Percentiles rank a stretch among this genome's conserved stretches.
Conservation (phyloP, 2,888 invertebrate species). For the Pyrocoelia pectoralis region DNA sequence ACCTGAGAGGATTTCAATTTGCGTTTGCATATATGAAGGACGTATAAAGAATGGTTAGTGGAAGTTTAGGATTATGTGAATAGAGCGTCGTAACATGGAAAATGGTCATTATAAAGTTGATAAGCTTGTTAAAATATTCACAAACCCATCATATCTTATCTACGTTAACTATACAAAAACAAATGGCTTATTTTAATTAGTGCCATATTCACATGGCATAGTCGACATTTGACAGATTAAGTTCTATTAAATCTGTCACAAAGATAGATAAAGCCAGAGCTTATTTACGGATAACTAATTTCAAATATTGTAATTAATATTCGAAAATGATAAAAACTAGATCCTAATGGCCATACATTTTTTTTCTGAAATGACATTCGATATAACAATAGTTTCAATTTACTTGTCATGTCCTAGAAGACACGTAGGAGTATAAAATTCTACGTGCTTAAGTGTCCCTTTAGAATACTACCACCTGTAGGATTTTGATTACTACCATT, state of each 20-base stretch:
- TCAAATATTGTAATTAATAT: constrained; percentile 25
- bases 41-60: constrained; percentile 12
- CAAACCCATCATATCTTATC: neutral
- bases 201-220: neutral
- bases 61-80: neutral
- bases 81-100: neutral
- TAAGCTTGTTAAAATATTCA: neutral
- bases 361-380: constrained; percentile 11
- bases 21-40: constrained; percentile 17
- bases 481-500: constrained; percentile 11
- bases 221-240: neutral
- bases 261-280: too few relatives aligned
- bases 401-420: constrained; percentile 16
- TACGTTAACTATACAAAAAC: neutral
- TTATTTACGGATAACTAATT: too few relatives aligned
- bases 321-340: constrained; percentile 7
- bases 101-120: neutral
- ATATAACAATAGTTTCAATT: constrained; percentile 14
- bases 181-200: neutral
- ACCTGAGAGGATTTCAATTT: constrained; percentile 24
- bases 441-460: constrained; percentile 2
- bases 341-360: constrained; percentile 13
- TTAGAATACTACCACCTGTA: constrained; percentile 12
- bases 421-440: constrained; percentile 17
- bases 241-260: neutral